These are phyloP conservation scores for Diachasmimorpha longicaudata DNA, from an alignment of 1,140 invertebrate genomes.

Conservation along the genomic window DNA sequence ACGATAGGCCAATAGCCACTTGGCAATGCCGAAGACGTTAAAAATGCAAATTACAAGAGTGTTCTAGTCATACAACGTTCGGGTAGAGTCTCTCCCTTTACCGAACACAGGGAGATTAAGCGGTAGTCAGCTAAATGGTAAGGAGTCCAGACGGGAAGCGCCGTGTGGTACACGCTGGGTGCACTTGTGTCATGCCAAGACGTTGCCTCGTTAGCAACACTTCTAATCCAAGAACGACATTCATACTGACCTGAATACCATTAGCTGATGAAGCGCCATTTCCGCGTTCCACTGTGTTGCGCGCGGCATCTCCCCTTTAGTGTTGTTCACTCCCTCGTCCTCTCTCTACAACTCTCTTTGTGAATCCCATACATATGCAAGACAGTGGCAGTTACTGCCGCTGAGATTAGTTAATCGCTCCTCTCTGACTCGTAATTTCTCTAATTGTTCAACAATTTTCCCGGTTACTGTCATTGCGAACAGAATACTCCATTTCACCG, in stretches of 20 bases:
- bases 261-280: conserved; percentile 18
- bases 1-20: conserved; percentile 8
- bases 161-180: not conserved
- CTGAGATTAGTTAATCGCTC: not conserved
- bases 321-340: not conserved
- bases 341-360: not conserved
- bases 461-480: not conserved
- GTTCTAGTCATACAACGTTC: not conserved
- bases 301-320: not conserved
- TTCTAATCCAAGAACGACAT: conserved; percentile 24
- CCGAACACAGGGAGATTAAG: not conserved
- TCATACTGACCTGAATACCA: conserved; percentile 28
- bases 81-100: not conserved
- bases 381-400: not conserved
- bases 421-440: not conserved
- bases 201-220: conserved; percentile 27
- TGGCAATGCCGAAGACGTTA: conserved; percentile 23
- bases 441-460: not conserved
- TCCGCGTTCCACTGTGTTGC: not conserved
- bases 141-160: conserved; percentile 2
- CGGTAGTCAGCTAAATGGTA: conserved; percentile 23
- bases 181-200: conserved; percentile 28
- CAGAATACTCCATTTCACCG: too few species aligned
- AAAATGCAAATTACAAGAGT: conserved; percentile 24
- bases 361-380: not conserved